Conservation (phyloP, 2,888 invertebrate genomes). For the Clunio marinus region DNA sequence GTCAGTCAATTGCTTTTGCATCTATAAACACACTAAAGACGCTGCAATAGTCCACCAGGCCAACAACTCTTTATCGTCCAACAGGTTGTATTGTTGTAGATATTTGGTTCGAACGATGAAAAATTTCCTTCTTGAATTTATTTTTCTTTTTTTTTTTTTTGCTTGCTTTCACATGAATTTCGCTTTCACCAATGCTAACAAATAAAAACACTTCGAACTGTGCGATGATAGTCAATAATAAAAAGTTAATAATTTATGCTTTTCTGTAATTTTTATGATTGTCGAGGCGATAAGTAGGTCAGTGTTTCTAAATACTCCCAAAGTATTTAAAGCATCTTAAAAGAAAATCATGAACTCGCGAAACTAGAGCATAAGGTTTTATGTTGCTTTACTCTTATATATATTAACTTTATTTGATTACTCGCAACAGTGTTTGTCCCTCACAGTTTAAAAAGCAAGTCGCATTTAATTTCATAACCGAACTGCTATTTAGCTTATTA, state of each 20-base stretch:
- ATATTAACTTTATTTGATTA: conserved; percentile 7
- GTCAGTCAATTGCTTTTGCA: too few relatives aligned
- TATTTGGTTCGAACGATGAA: background rate
- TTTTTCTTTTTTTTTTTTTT: conserved; percentile 7
- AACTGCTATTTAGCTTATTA: background rate
- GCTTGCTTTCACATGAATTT: conserved; percentile 34
- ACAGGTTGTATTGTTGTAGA: too few relatives aligned
- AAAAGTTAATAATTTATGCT: conserved; percentile 32
- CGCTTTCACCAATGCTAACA: conserved; percentile 26
- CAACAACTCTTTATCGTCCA: too few relatives aligned
- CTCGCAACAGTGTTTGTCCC: conserved; percentile 13
- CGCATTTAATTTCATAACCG: conserved; percentile 18
- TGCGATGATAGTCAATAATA: conserved; percentile 1
- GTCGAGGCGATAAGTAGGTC: conserved; percentile 22
- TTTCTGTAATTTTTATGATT: background rate
- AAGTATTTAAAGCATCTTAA: background rate
- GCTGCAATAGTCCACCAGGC: too few relatives aligned
- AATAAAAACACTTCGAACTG: background rate
- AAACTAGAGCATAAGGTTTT: too few relatives aligned
- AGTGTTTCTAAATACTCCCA: conserved; percentile 18
- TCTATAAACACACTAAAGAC: too few relatives aligned
- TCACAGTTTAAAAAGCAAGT: conserved; percentile 16
- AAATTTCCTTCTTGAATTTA: conserved; percentile 35
- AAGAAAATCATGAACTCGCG: background rate
- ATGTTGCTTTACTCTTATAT: background rate